Conservation (phyloP, 2,797 vertebrate species). For the Acipenser transmontanus region DNA sequence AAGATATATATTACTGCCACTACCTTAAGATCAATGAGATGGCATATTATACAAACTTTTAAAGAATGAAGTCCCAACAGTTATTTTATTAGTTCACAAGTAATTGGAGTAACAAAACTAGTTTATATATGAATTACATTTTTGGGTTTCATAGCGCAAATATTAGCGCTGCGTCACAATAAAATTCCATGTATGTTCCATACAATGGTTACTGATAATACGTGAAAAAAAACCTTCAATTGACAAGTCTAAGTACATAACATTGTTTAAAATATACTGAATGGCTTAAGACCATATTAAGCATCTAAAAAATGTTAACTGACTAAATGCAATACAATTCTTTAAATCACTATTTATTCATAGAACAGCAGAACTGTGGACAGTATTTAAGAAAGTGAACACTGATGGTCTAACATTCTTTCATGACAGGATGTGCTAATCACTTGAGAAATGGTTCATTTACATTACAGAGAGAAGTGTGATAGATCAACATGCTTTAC, state of each 20-base stretch:
- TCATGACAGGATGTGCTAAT: conserved; percentile 30
- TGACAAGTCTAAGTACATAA: too few species aligned
- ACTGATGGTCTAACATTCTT: conserved; percentile 29
- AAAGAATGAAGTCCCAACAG: neutral
- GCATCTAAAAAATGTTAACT: too few species aligned
- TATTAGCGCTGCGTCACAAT: too few species aligned
- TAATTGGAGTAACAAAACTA: neutral
- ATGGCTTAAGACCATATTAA: too few species aligned
- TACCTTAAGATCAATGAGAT: conserved; percentile 3
- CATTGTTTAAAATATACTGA: too few species aligned
- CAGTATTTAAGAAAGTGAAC: neutral
- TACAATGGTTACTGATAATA: too few species aligned
- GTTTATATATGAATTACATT: too few species aligned
- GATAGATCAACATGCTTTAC: conserved; percentile 5
- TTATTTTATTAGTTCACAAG: neutral
- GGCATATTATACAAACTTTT: neutral
- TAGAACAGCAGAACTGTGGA: neutral
- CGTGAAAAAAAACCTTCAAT: too few species aligned
- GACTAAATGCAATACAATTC: too few species aligned
- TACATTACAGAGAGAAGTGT: conserved; percentile 23
- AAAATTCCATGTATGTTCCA: too few species aligned
- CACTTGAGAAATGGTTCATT: conserved; percentile 30
- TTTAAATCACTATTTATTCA: too few species aligned
- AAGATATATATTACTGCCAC: neutral
- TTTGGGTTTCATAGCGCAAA: too few species aligned